A percentile compares a stretch with the other conserved stretches of the same genome.
Evolutionary conservation across 2,113 vertebrate genomes (phyloP).

Genomic region (Percopsis transmontana): DNA sequence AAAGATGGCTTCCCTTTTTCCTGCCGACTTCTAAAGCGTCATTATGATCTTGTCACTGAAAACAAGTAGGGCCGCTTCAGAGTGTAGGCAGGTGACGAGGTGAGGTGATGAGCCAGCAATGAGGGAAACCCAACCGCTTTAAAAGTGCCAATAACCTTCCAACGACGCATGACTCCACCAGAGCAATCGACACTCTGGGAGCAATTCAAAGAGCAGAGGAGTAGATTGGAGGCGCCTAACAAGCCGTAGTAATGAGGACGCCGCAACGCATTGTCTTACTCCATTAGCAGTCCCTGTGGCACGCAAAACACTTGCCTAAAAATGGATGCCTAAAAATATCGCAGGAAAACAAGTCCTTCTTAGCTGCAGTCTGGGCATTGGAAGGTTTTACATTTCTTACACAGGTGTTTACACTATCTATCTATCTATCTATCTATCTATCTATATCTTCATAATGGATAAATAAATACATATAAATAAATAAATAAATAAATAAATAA

Average conservation of each 20-base stretch:
- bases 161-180: slow-evolving; percentile 17
- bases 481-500: no score
- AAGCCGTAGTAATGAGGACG: slow-evolving; percentile 50
- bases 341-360: no score
- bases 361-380: neutral
- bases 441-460: no score
- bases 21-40: neutral
- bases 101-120: neutral
- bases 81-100: slow-evolving; percentile 6
- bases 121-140: slow-evolving; percentile 26
- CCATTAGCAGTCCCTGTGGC: slow-evolving; percentile 33
- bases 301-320: slow-evolving; percentile 22
- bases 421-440: no score
- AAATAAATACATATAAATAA: no score
- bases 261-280: slow-evolving; percentile 34
- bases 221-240: slow-evolving; percentile 27
- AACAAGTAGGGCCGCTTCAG: neutral
- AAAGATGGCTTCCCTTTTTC: neutral
- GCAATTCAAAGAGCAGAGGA: slow-evolving; percentile 53
- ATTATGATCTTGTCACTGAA: neutral
- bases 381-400: no score
- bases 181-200: slow-evolving; percentile 46
- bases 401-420: no score
- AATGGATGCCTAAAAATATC: no score
- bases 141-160: slow-evolving; percentile 45